Evolutionary conservation across 2,797 vertebrate species (phyloP), one percentile per base, ranked within the genome.

Genomic region (Eulemur albifrons): DNA sequence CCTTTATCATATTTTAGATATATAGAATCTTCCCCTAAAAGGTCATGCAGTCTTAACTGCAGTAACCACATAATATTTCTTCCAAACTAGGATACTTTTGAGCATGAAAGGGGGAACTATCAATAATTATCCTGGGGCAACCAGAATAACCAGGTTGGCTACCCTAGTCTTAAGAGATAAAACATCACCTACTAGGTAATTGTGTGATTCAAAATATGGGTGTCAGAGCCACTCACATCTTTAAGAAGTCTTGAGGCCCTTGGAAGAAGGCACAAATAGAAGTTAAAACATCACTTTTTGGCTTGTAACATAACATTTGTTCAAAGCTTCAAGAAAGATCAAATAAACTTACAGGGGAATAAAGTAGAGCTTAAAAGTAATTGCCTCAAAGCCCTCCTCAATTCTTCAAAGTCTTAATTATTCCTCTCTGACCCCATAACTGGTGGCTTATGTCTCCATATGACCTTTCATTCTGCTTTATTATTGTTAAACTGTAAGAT

Each of bases 241-340:
- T 89, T 72, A 67, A 80, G 65, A 94, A 77, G 40, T 63, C 76
- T 75, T 80, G 57, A 92, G 20, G 15, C 14, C 27, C 30, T 57
- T 40, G 4, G 14, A 43, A 57, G n/a, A 92, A 69, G 38, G 30
- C 52, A 89, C 67, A 94, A 89, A 69, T 69, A 57, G 75, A 92
- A 95, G 48, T 45, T 45, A 80, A 95, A 81, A 76, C 21, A 84
- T 59, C 48, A 48, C 20, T 52, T 94, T 35, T 87, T 63, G n/a
- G 18, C 38, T 91, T 94, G 61, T 92, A 63, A 87, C 9, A 25
- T 72, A 85, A 91, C 25, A 81, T 54, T 87, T 69, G 20, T 38
- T 90, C 88, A 92, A 83, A 93, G 14, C 17, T 83, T 92, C 23
- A 87, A 79, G 84, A 94, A 90, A 94, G 12, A 70, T 8, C 40